Percentiles rank a stretch among this genome's conserved stretches.
phyloP scores from a whole-genome alignment of 2,797 vertebrate species.

The Vireo griseus region DNA sequence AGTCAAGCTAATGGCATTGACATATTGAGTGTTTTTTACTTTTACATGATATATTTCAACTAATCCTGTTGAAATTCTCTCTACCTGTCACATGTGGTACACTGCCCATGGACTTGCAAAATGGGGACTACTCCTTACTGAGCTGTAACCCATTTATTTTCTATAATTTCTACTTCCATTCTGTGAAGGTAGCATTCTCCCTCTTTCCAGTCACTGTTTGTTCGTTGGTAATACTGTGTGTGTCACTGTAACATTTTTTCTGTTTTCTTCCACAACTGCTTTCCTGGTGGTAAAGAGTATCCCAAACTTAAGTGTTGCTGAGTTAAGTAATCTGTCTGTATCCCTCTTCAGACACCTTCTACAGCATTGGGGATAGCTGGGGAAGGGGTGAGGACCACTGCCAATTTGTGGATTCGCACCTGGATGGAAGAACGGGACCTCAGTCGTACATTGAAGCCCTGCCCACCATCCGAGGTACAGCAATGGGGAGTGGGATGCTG shows the following conservation, averaged over 20 bases:
- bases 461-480: slow-evolving; percentile 86
- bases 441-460: slow-evolving; percentile 81
- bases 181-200: not conserved
- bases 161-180: not conserved
- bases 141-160: not conserved
- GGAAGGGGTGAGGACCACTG: slow-evolving; percentile 97
- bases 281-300: not conserved
- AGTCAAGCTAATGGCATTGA: not conserved
- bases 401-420: slow-evolving; percentile 97
- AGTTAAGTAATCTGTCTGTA: not conserved
- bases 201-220: not conserved
- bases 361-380: slow-evolving; percentile 91
- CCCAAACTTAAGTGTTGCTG: not conserved
- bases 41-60: not conserved
- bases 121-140: not conserved
- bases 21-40: not conserved
- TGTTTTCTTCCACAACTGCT: not conserved
- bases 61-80: not conserved
- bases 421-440: slow-evolving; percentile 93
- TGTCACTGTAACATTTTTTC: not conserved
- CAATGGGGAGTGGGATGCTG: not conserved
- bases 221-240: not conserved
- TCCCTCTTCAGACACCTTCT: slow-evolving; percentile 85
- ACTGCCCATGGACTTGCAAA: not conserved
- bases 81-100: not conserved